Evolutionary conservation across 2,888 invertebrate species (phyloP), one percentile per base, ranked within the genome.

Genomic region (Bombyx huttoni): DNA sequence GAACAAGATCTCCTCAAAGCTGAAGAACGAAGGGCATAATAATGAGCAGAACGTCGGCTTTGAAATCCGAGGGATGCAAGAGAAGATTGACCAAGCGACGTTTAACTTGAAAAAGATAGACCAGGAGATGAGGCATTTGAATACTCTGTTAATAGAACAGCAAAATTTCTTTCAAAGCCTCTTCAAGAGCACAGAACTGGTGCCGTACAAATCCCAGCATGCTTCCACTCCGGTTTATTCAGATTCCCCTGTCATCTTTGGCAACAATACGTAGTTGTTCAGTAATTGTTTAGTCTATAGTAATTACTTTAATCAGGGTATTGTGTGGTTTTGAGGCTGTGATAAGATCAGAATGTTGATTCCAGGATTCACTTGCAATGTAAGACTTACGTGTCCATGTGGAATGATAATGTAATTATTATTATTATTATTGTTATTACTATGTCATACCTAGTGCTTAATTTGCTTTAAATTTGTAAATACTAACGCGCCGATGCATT

Each of bases 81-180:
- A 90, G 58, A 93, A 93, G 70, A 90, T 93, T 13, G 93, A 93
- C 57, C 92, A 92, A 60, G 92, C 91, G 51, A 91, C 91, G 3
- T 93, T 93, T 62, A 91, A 93, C 67, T 89, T 93, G 57, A 93
- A 93, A 68, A 90, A 90, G 57, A 89, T 94, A 55, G 91, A 91
- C 40, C 91, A 91, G 65, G 93, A 94, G 73, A 90, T 94, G 67
- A 89, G 90, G 58, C 93, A 93, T 69, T 74, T 93, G 61, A 92
- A 93, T 65, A 89, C 76, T 0, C 57, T 89, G 52, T 53, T 89
- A 45, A 68, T 83, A 65, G 84, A 81, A 46, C 89, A 89, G 55
- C 88, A 88, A 52, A 71, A 68, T 49, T 61, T 87, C 53, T 54
- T 89, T 48, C 82, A 83, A 51, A 81, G 68, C 52, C 63, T 87